Evolutionary conservation across 2,113 vertebrate genomes (phyloP), one percentile per base, ranked within the genome.

Genomic region (Dolichallabes microphthalmus): DNA sequence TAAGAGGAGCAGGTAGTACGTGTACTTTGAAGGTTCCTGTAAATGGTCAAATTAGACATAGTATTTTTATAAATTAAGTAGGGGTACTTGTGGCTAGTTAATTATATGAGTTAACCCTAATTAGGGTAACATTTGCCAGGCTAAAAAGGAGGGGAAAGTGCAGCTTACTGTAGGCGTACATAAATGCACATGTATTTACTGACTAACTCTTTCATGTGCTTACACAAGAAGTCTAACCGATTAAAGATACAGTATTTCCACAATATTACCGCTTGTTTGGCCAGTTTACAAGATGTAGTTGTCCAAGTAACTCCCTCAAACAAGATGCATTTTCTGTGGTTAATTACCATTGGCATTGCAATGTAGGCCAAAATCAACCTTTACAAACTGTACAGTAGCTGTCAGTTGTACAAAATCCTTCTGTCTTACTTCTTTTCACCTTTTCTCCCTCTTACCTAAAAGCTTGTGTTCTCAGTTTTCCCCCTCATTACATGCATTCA

Each of bases 21-120:
- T 58, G 81, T 73, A 55, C 82, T n/a, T 3, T 35, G 52, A n/a
- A 58, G 2, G 27, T 39, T 57, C n/a, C 53, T 63, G 39, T 52
- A 75, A 52, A 73, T 52, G 25, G 22, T 74, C 35, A 12, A 83
- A 35, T n/a, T 71, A 58, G 14, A 73, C 32, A 27, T 19, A 1
- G 55, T 20, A 19, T 25, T 63, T 83, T 39, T 52, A 74, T 52
- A 35, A 60, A 75, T 83, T 1, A 83, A 75, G 39, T 27, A 75
- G 6, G 17, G 22, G 8, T 75, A 73, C 50, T 7, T 60, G 50
- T 55, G 63, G 63, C 27, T 20, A 52, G 2, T 53, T 55, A 66
- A 32, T 82, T 82, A 53, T 19, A 82, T 68, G 61, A 55, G 13
- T 68, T 25, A 73, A 25, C 55, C 14, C 11, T 8, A 60, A 50